A percentile compares a stretch with the other conserved stretches of the same genome.
These are phyloP conservation scores for Centropristis striata DNA, from an alignment of 2,113 vertebrate genomes.

Conservation along the genomic window DNA sequence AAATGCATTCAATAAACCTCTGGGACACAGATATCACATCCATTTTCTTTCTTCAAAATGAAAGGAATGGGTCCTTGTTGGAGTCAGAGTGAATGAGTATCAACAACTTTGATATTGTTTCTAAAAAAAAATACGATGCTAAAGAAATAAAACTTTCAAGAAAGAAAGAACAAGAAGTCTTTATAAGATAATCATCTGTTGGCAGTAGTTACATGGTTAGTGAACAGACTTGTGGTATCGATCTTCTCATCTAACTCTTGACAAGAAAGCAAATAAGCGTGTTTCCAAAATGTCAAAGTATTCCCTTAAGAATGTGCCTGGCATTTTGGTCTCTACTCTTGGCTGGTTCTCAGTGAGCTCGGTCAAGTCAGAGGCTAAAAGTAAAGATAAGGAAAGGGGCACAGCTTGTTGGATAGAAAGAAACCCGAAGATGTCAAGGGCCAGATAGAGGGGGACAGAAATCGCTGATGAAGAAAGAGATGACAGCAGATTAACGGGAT, in stretches of 20 bases:
- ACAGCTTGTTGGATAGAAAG: not conserved
- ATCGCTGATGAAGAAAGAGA: constrained; percentile 36
- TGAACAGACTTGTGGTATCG: not conserved
- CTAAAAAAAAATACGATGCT: no score
- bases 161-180: no score
- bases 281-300: not conserved
- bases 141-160: no score
- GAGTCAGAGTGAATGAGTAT: not conserved
- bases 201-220: not conserved
- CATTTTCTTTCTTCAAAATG: constrained; percentile 16
- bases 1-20: constrained; percentile 4
- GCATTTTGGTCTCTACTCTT: not conserved
- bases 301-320: not conserved
- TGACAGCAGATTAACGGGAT: constrained; percentile 20
- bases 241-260: not conserved
- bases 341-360: not conserved
- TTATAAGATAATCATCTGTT: not conserved
- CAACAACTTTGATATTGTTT: not conserved
- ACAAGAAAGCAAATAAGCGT: not conserved
- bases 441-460: constrained; percentile 13
- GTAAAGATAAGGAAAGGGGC: not conserved
- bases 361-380: not conserved
- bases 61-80: not conserved
- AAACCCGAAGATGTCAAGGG: not conserved
- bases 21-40: not conserved